Evolutionary conservation across 2,888 invertebrate species (phyloP).

Genomic region (Lottia gigantea): DNA sequence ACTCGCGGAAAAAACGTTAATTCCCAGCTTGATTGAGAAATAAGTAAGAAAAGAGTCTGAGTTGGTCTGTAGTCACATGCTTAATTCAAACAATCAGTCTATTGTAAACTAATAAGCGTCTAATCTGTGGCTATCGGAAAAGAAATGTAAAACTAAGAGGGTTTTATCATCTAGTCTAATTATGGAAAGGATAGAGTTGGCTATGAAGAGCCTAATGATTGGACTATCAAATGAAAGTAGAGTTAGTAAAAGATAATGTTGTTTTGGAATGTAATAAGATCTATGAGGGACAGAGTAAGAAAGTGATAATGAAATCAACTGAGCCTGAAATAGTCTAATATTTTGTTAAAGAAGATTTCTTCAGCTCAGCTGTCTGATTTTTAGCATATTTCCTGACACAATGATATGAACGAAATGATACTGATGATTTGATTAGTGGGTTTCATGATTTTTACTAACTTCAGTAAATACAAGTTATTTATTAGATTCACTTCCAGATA

Average conservation of each 20-base stretch:
- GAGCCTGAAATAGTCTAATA: background rate
- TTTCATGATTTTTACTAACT: no score
- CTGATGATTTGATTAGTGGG: no score
- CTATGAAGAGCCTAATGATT: background rate
- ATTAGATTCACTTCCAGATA: no score
- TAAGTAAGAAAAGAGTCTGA: background rate
- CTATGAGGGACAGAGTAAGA: background rate
- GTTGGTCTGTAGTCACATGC: constrained; percentile 4
- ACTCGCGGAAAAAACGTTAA: background rate
- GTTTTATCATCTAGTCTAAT: background rate
- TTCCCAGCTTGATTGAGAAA: background rate
- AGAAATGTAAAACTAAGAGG: background rate
- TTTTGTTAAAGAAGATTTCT: background rate
- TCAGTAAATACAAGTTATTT: no score
- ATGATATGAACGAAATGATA: no score
- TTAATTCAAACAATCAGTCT: constrained; percentile 8
- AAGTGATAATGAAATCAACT: background rate
- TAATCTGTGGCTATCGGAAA: background rate
- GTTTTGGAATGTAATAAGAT: constrained; percentile 4
- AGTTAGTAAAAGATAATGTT: background rate
- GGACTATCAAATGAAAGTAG: background rate
- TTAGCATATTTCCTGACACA: no score
- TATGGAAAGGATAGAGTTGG: background rate
- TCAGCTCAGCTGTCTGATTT: no score
- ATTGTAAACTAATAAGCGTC: background rate